A percentile compares a stretch with the other conserved stretches of the same genome.
Conservation (phyloP, 2,797 vertebrate species). For the Perodicticus potto region DNA sequence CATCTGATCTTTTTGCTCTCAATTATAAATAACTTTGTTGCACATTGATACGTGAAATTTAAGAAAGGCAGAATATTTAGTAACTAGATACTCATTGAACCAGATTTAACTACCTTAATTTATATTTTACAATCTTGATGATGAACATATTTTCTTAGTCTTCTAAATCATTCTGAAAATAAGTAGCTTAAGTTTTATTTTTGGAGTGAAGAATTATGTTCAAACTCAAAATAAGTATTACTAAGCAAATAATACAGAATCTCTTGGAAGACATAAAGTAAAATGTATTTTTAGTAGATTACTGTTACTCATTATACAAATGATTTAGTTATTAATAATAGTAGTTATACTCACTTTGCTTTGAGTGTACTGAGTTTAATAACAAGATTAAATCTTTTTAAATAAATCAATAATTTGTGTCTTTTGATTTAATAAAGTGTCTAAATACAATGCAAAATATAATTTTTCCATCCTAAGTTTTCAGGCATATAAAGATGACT, state of each 20-base stretch:
- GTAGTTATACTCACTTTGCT: neutral
- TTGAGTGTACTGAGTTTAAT: neutral
- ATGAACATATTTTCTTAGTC: neutral
- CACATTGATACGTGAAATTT: neutral
- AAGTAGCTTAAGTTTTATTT: neutral
- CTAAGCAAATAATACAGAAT: neutral
- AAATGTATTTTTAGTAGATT: slow-evolving; percentile 26
- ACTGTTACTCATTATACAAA: neutral
- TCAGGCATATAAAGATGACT: neutral
- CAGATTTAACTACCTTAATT: neutral
- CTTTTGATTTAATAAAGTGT: neutral
- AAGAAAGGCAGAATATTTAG: neutral
- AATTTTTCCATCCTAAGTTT: neutral
- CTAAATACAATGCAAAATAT: neutral
- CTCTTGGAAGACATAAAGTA: neutral
- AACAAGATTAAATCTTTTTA: neutral
- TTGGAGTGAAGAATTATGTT: neutral
- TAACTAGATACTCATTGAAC: neutral
- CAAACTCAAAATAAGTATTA: neutral
- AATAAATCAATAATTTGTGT: neutral
- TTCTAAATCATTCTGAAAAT: neutral
- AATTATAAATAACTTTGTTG: slow-evolving; percentile 27
- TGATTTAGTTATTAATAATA: neutral
- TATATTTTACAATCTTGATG: slow-evolving; percentile 7
- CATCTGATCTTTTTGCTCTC: neutral